Evolutionary conservation across 2,113 vertebrate genomes (phyloP).

Genomic region (Bos taurus): ARS-UCD2.0 NC_037336.1:94922501-94923000

Average conservation of each 20-base stretch:
- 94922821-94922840: neutral
- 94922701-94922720: neutral
- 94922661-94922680: neutral
- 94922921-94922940: neutral
- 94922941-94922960: neutral
- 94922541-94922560: neutral
- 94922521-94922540: neutral
- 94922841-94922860: neutral
- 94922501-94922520: accelerated
- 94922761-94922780: neutral
- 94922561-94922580: neutral
- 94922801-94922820: neutral
- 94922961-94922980: neutral
- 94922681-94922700: neutral
- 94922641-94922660: neutral
- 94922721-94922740: neutral
- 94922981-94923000: neutral
- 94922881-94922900: neutral
- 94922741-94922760: neutral
- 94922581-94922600: neutral
- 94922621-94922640: neutral
- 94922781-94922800: neutral
- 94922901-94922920: neutral
- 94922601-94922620: neutral
- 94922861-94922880: neutral